Base-by-base conservation (phyloP, 2,888 invertebrate species). In the Galeopsomyia nigrocyanea region DNA sequence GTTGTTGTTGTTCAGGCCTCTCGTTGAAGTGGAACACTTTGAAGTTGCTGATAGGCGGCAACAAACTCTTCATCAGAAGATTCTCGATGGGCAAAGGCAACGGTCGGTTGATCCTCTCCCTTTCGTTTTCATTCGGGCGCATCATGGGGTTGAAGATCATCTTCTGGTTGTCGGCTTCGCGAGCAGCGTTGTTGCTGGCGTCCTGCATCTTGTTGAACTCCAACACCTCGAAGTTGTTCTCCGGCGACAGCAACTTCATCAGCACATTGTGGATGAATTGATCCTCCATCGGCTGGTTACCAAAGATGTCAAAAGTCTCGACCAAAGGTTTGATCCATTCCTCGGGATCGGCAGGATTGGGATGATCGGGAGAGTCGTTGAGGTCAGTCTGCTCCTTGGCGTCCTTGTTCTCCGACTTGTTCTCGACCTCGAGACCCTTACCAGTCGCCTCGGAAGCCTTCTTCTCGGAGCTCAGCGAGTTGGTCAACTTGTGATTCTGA, bases 131-230 rank as follows among this genome's bases (percentile, higher is more conserved):
- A 17, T 17, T 68, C 56, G 21, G 22, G 9, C 64, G 58, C n/a
- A 68, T 39, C 1, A 67, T 14, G 1, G 71, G 62, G n/a, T 39
- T 68, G 0, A 68, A 13, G 1, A 66, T 49, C 7, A 66, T 31
- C 55, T 70, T 75, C n/a, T 61, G 57, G 17, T 62, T 68, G 2
- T 62, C 57, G 17, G 61, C 19, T 1, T 74, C 71, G 21, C 22
- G 19, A 6, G 60, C 63, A 17, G 49, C 51, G 0, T 53, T 55
- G 10, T 57, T 46, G 3, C 57, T 70, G 13, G 67, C 16, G 13
- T 75, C 75, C n/a, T 75, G 64, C 73, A 75, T 70, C 57, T 75
- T 75, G 61, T 75, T 75, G 13, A 75, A 64, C 17, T 73, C 73
- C 17, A 75, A 46, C 19, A 75, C 71, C n/a, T 73, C 71, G 21